Evolutionary conservation across 2,888 invertebrate genomes (phyloP).

Genomic region (Eilema sororculum): DNA sequence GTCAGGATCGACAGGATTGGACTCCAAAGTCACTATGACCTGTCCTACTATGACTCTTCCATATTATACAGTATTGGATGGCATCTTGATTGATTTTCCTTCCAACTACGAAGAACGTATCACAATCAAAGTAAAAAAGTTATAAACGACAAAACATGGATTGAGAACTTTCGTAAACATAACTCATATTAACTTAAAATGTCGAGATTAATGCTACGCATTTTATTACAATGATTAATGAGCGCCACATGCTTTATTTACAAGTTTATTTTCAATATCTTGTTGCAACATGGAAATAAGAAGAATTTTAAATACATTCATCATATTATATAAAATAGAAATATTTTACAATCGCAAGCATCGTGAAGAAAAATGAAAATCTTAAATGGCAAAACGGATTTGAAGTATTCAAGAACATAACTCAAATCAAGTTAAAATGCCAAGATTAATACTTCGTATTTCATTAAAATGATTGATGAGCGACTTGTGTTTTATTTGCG

Average conservation of each 20-base stretch:
- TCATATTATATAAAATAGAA: not conserved
- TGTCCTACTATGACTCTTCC: too few relatives aligned
- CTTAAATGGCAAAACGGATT: constrained; percentile 8
- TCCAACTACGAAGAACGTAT: too few relatives aligned
- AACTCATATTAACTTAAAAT: constrained; percentile 42
- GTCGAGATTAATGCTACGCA: constrained; percentile 43
- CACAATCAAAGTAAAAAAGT: not conserved
- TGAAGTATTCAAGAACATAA: constrained; percentile 27
- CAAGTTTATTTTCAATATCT: constrained; percentile 28
- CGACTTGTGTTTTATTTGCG: constrained; percentile 25
- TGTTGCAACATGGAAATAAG: constrained; percentile 10
- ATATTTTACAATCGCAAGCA: not conserved
- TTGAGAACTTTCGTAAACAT: constrained; percentile 23
- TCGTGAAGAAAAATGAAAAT: constrained; percentile 7
- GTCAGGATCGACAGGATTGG: too few relatives aligned
- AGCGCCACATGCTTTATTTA: constrained; percentile 25
- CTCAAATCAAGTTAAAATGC: constrained; percentile 41
- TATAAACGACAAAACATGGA: not conserved
- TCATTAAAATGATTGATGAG: constrained; percentile 46
- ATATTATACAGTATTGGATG: too few relatives aligned
- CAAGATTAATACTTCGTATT: constrained; percentile 47
- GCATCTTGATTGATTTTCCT: too few relatives aligned
- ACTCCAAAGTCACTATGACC: too few relatives aligned
- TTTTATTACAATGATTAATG: constrained; percentile 49
- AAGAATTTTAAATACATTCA: constrained; percentile 1